phyloP scores from a whole-genome alignment of 2,888 invertebrate species.

The Sturmia bella region DNA sequence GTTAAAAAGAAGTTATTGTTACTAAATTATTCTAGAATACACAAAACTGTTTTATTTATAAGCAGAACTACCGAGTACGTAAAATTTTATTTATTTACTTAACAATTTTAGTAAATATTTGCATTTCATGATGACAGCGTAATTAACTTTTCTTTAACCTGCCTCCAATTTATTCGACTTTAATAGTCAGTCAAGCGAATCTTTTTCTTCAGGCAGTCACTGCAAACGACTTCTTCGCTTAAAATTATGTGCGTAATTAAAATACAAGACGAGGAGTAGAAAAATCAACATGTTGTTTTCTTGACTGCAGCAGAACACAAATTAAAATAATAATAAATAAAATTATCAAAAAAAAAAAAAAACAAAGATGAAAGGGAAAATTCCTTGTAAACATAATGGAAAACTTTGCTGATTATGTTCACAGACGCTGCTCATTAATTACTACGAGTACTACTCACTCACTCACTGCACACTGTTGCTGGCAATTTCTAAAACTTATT shows the following conservation, averaged over 20 bases:
- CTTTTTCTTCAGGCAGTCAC: not conserved
- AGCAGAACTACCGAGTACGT: not conserved
- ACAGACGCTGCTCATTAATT: slow-evolving; percentile 11
- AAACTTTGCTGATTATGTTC: slow-evolving; percentile 60
- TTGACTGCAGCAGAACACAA: not conserved
- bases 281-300: slow-evolving; percentile 29
- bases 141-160: slow-evolving; percentile 60
- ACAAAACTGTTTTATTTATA: not conserved
- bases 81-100: slow-evolving; percentile 5
- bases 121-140: slow-evolving; percentile 58
- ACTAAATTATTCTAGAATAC: too few relatives aligned
- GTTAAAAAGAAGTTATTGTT: too few relatives aligned
- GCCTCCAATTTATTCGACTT: slow-evolving; percentile 1
- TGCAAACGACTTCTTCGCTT: slow-evolving; percentile 31
- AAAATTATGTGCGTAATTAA: slow-evolving; percentile 25
- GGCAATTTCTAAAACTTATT: slow-evolving; percentile 1
- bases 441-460: not conserved
- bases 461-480: not conserved
- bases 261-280: slow-evolving; percentile 28
- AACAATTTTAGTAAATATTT: slow-evolving; percentile 46
- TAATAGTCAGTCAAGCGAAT: slow-evolving; percentile 8
- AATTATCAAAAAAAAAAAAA: too few relatives aligned
- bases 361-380: slow-evolving; percentile 24
- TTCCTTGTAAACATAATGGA: slow-evolving; percentile 36
- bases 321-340: too few relatives aligned